phyloP scores from a whole-genome alignment of 2,797 vertebrate genomes.

The Halcyon smyrnensis region DNA sequence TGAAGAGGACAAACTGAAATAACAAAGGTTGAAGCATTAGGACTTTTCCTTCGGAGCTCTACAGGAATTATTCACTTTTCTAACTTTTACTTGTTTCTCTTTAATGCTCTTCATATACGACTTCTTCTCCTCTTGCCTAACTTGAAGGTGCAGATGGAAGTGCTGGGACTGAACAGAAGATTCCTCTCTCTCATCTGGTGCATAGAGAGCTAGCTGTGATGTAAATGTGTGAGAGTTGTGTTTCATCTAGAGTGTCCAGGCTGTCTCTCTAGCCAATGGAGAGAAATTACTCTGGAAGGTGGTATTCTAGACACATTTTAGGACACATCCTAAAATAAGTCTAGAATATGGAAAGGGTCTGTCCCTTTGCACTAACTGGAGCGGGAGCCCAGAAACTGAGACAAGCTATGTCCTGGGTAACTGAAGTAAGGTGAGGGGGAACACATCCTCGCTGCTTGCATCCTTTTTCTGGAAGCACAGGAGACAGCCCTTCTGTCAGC shows the following conservation, averaged over 20 bases:
- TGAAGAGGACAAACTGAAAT: not conserved
- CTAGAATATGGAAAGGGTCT: too few species aligned
- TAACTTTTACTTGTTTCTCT: not conserved
- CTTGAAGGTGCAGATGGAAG: not conserved
- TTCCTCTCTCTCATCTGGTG: too few species aligned
- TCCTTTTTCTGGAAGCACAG: too few species aligned
- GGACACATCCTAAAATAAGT: not conserved
- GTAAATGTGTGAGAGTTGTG: not conserved
- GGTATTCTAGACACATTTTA: not conserved
- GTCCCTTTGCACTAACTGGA: too few species aligned
- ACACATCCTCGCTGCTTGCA: too few species aligned
- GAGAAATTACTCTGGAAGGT: not conserved
- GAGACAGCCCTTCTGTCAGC: too few species aligned
- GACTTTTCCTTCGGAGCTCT: not conserved
- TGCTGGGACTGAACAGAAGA: not conserved
- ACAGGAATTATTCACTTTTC: not conserved
- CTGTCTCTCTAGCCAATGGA: not conserved
- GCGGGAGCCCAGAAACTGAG: too few species aligned
- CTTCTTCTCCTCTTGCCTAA: not conserved
- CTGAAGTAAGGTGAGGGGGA: too few species aligned
- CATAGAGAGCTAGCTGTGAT: fast-evolving
- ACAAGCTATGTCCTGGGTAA: too few species aligned
- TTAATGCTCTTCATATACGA: not conserved
- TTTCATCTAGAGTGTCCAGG: not conserved
- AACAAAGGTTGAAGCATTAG: not conserved